Percentiles rank a stretch among this genome's conserved stretches.
These are phyloP conservation scores for Tokudaia tokunoshimensis DNA, from an alignment of 2,797 vertebrate genomes.

Conservation along the genomic window DNA sequence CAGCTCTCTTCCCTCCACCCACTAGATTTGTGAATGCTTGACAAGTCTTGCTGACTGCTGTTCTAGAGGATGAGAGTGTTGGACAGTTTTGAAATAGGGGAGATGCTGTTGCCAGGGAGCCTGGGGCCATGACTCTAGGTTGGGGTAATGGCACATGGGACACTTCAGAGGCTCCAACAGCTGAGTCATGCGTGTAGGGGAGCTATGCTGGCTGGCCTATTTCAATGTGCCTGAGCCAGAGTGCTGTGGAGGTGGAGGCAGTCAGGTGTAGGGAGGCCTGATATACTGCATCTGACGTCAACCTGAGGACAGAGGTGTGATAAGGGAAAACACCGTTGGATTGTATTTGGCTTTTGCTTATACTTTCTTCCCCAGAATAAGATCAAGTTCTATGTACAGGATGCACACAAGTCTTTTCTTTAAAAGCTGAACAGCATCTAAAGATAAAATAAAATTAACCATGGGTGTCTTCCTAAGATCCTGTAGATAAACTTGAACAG, in stretches of 20 bases:
- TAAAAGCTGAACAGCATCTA: conserved; percentile 67
- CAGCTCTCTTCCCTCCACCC: conserved; percentile 64
- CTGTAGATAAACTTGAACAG: conserved; percentile 72
- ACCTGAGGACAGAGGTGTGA: conserved; percentile 64
- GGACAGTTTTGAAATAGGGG: conserved; percentile 73
- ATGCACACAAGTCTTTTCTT: background rate
- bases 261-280: conserved; percentile 72
- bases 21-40: conserved; percentile 66
- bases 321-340: conserved; percentile 50
- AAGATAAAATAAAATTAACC: conserved; percentile 71
- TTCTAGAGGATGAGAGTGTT: conserved; percentile 72
- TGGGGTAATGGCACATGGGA: conserved; percentile 70
- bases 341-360: background rate
- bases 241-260: conserved; percentile 64
- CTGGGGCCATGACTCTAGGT: conserved; percentile 65
- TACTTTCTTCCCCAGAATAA: conserved; percentile 16
- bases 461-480: conserved; percentile 56
- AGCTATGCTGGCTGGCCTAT: conserved; percentile 24
- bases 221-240: conserved; percentile 62
- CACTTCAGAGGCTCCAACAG: conserved; percentile 70
- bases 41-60: conserved; percentile 78
- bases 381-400: conserved; percentile 66
- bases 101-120: conserved; percentile 70
- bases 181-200: conserved; percentile 77
- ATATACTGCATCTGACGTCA: conserved; percentile 71